phyloP scores from a whole-genome alignment of 2,888 invertebrate species.

The Steinernema hermaphroditum region DNA sequence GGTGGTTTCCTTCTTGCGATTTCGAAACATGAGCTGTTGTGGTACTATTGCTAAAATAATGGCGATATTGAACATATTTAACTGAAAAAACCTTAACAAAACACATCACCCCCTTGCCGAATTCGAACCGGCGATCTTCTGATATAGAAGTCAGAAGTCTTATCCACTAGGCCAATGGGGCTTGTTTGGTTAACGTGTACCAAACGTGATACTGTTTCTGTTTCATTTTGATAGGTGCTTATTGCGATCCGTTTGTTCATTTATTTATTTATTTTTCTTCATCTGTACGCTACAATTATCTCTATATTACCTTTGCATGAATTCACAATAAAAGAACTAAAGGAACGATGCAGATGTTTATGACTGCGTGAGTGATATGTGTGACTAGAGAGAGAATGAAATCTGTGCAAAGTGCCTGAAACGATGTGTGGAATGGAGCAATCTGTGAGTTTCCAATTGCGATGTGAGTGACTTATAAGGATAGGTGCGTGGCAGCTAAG shows the following conservation, averaged over 20 bases:
- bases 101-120: constrained; percentile 5
- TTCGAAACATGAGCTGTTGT: no score
- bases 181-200: background rate
- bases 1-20: no score
- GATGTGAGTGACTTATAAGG: no score
- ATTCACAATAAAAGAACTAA: background rate
- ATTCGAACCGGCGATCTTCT: constrained; percentile 47
- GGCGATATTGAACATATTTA: no score
- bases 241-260: no score
- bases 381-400: constrained; percentile 23
- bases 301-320: no score
- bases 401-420: background rate
- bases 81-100: no score
- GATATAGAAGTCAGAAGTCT: constrained; percentile 49
- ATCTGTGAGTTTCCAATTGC: background rate
- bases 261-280: no score
- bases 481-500: constrained; percentile 24
- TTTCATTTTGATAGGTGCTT: no score
- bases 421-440: constrained; percentile 7
- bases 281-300: no score
- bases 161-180: constrained; percentile 45
- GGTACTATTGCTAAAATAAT: no score
- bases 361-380: constrained; percentile 16
- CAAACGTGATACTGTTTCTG: no score
- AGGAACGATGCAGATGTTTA: background rate